Base-by-base conservation (phyloP, 35 echinoderm and acorn worm species). In the Apostichopus parvimensis region DNA sequence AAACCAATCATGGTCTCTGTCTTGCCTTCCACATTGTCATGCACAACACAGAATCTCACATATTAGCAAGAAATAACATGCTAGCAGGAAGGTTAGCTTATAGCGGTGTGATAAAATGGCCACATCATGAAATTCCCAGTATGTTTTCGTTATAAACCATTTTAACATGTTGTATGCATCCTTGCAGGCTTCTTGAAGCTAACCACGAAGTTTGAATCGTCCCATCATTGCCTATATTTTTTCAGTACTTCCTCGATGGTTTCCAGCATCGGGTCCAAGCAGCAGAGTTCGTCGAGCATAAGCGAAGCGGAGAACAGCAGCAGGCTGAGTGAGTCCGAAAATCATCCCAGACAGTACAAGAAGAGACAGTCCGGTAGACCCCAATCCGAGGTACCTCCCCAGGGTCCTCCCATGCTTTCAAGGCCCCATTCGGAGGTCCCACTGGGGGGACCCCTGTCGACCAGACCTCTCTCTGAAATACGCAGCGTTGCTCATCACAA, bases 311-410 rank as follows among this genome's bases (percentile, higher is more conserved):
- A 79, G 77, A 78, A 65, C 77, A 81, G 17, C n/a, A 87, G 57
- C 57, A 79, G 77, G 79, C 28, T 79, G 76, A 90, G 86, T 62
- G 87, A 90, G 75, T 76, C 72, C 61, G 87, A 89, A 77, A 93
- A 64, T 45, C 86, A 88, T 64, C 24, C 53, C 8, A 76, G 92
- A 86, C 81, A 93, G 92, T 86, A 56, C 54, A 88, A 88, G 61
- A 88, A 88, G 28, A n/a, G 73, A 17, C 66, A 77, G 23, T 87
- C 85, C 5, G 65, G 25, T 10, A 90, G 92, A 59, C 55, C 92
- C 8, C 77, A 60, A 12, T 61, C 60, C 20, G 86, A 93, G 22
- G 57, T 78, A 13, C 77, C 77, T 6, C 76, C 28, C 1, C 89
- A 73, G 56, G 58, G 56, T 76, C 34, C 34, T 45, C 57, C 77